These are phyloP conservation scores for Stramonita haemastoma DNA, from an alignment of 2,888 invertebrate species.

Conservation along the genomic window DNA sequence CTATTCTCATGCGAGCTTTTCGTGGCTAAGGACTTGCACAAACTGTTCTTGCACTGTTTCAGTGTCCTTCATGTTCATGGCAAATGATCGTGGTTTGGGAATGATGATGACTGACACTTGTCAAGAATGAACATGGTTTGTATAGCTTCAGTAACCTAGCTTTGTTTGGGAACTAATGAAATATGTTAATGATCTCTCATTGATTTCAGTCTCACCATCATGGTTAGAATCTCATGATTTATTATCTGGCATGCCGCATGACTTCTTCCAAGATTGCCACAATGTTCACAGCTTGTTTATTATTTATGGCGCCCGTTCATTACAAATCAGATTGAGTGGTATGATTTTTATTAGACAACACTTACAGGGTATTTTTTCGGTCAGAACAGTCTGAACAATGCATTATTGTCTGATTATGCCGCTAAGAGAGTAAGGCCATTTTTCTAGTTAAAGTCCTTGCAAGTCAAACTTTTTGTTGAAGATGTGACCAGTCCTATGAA, in stretches of 20 bases:
- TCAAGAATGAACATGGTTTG: constrained; percentile 32
- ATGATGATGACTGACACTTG: constrained; percentile 18
- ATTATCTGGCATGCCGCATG: constrained; percentile 28
- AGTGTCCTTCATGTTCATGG: constrained; percentile 44
- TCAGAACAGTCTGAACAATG: no score
- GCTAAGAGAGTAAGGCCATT: no score
- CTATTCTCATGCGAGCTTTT: constrained; percentile 27
- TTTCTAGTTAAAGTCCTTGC: no score
- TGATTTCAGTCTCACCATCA: constrained; percentile 33
- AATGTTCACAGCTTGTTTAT: background rate
- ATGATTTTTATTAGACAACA: background rate
- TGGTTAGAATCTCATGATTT: background rate
- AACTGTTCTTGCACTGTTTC: constrained; percentile 33
- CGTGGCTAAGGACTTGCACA: constrained; percentile 36
- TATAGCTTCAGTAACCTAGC: background rate
- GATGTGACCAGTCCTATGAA: no score
- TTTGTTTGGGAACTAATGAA: constrained; percentile 7
- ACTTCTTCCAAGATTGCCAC: constrained; percentile 33
- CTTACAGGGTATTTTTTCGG: background rate
- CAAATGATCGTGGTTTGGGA: constrained; percentile 24
- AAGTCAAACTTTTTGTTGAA: no score
- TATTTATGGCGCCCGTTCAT: no score
- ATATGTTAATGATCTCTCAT: background rate
- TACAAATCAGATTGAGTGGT: no score
- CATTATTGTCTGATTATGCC: no score